Conservation (phyloP, 2,113 vertebrate species). For the Hippopotamus amphibius region DNA sequence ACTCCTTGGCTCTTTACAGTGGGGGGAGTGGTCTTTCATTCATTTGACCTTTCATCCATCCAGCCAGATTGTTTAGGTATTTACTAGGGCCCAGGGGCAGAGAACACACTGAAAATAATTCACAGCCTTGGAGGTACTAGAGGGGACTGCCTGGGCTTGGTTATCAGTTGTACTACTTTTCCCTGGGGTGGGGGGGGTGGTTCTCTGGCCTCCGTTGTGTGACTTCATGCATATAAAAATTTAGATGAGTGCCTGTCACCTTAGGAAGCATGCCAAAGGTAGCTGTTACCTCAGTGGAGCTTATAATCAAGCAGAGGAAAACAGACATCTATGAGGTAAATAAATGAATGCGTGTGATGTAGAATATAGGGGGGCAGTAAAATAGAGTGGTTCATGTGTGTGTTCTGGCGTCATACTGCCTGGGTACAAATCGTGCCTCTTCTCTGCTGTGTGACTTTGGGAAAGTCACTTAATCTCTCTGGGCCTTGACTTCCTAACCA, state of each 20-base stretch:
- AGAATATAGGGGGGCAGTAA: rapidly evolving
- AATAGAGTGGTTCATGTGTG: not conserved
- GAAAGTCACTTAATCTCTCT: not conserved
- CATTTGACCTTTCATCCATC: not conserved
- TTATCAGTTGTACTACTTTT: not conserved
- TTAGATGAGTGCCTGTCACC: not conserved
- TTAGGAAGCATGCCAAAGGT: not conserved
- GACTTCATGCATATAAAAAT: not conserved
- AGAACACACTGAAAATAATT: not conserved
- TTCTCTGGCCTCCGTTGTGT: not conserved
- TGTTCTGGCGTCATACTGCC: not conserved
- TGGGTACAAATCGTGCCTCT: not conserved
- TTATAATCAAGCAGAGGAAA: not conserved
- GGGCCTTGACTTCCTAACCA: not conserved
- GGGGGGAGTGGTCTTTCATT: not conserved
- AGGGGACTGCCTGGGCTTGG: not conserved
- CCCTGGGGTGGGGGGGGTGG: no score
- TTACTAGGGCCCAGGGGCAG: not conserved
- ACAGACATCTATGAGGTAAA: not conserved
- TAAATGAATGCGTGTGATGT: not conserved
- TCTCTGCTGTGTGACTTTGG: not conserved
- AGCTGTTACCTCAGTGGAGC: not conserved
- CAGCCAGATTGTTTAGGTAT: not conserved
- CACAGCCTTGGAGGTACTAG: not conserved
- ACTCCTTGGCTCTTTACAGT: not conserved